Evolutionary conservation across 2,113 vertebrate species (phyloP).

Genomic region (Mobula hypostoma): DNA sequence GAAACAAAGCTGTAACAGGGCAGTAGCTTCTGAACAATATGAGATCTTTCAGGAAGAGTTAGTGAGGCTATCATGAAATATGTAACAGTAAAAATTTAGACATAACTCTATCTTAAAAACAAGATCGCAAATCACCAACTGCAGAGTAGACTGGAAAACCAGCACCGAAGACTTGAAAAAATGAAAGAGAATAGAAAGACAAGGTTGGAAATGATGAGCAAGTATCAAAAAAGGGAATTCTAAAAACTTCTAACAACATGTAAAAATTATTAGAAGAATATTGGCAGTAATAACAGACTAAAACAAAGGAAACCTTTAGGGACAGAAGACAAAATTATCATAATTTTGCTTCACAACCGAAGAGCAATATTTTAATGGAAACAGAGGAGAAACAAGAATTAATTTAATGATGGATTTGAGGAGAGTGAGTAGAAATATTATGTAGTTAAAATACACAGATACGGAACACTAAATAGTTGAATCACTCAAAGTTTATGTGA

Average conservation of each 20-base stretch:
- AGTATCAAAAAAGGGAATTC: not conserved
- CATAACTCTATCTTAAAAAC: not conserved
- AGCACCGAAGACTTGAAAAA: not conserved
- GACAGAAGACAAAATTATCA: not conserved
- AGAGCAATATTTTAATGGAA: not conserved
- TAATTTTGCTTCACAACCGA: not conserved
- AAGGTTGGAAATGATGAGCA: not conserved
- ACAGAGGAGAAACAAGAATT: not conserved
- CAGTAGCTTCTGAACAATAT: not conserved
- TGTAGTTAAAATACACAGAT: not conserved
- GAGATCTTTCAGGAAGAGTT: not conserved
- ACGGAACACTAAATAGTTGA: not conserved
- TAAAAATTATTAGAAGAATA: not conserved
- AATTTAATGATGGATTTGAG: not conserved
- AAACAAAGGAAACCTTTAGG: not conserved
- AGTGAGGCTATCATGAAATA: not conserved
- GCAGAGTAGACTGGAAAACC: not conserved
- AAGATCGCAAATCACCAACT: not conserved
- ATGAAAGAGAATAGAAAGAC: not conserved
- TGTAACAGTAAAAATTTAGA: not conserved
- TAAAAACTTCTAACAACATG: not conserved
- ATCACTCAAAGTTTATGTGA: not conserved
- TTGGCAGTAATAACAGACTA: not conserved
- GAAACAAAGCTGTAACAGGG: not conserved
- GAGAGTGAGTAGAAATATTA: not conserved